Evolutionary conservation across 2,797 vertebrate genomes (phyloP).

Genomic region (Acropternis orthonyx): DNA sequence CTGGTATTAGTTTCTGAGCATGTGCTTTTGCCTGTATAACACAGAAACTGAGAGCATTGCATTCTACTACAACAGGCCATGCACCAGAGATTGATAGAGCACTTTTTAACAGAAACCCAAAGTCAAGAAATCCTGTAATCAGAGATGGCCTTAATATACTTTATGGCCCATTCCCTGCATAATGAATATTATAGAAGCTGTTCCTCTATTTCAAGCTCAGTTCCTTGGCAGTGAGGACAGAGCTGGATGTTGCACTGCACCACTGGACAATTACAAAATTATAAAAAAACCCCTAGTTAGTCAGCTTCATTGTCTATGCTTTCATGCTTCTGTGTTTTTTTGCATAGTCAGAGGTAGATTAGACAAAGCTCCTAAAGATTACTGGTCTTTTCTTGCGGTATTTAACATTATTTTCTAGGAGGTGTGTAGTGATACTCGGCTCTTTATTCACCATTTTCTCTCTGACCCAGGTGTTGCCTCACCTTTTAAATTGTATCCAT

Average conservation of each 20-base stretch:
- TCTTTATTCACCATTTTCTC: background rate
- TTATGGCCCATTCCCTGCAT: background rate
- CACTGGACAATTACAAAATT: background rate
- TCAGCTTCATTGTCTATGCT: background rate
- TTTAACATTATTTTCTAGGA: background rate
- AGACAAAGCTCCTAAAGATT: background rate
- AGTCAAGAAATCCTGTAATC: background rate
- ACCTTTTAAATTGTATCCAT: background rate
- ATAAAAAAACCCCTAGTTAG: background rate
- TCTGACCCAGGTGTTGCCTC: background rate
- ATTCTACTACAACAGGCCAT: background rate
- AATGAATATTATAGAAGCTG: background rate
- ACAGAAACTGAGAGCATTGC: background rate
- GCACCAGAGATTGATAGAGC: background rate
- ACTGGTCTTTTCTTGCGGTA: background rate
- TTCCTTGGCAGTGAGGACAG: background rate
- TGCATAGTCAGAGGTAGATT: background rate
- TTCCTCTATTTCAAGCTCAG: background rate
- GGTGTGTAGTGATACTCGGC: background rate
- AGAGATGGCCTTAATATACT: background rate
- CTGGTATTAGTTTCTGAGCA: background rate
- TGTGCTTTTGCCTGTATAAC: background rate
- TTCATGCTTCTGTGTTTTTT: background rate
- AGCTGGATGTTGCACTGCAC: background rate
- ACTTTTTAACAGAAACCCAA: background rate